A percentile compares a stretch with the other conserved stretches of the same genome.
Evolutionary conservation across 2,888 invertebrate genomes (phyloP).

Genomic region (Laspeyria flexula): DNA sequence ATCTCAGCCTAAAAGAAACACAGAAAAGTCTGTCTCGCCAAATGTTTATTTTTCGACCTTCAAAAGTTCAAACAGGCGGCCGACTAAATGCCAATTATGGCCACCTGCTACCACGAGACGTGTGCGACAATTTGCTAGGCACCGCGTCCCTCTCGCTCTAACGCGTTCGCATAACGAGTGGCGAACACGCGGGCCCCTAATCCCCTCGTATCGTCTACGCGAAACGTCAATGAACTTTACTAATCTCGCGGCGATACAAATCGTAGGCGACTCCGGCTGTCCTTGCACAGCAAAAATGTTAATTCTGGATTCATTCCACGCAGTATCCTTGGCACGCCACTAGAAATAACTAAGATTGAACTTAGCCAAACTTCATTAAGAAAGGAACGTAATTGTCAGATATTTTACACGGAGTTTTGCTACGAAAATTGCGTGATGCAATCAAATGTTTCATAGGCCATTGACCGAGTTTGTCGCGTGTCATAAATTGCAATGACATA

Average conservation of each 20-base stretch:
- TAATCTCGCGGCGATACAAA: conserved; percentile 72
- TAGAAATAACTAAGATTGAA: conserved; percentile 61
- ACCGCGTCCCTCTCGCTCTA: conserved; percentile 54
- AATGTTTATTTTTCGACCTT: conserved; percentile 79
- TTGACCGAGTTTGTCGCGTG: conserved; percentile 54
- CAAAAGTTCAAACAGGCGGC: conserved; percentile 76
- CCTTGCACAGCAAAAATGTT: conserved; percentile 62
- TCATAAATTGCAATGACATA: conserved; percentile 58
- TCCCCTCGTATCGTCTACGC: conserved; percentile 66
- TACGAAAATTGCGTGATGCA: conserved; percentile 50
- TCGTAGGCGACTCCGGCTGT: conserved; percentile 52
- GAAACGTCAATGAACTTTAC: conserved; percentile 81
- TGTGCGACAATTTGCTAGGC: conserved; percentile 71
- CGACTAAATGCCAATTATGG: conserved; percentile 72
- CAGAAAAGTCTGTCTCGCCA: conserved; percentile 36
- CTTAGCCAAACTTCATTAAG: conserved; percentile 58
- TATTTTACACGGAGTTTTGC: conserved; percentile 42
- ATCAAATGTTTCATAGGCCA: conserved; percentile 55
- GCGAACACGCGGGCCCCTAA: conserved; percentile 49
- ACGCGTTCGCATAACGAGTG: conserved; percentile 39
- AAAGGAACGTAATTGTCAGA: conserved; percentile 53
- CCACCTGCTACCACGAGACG: conserved; percentile 79
- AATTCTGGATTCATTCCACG: conserved; percentile 61
- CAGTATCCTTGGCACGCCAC: conserved; percentile 49
- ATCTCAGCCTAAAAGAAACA: conserved; percentile 19